These are phyloP conservation scores for Caracal caracal DNA, from an alignment of 2,113 vertebrate species.

Conservation along the genomic window DNA sequence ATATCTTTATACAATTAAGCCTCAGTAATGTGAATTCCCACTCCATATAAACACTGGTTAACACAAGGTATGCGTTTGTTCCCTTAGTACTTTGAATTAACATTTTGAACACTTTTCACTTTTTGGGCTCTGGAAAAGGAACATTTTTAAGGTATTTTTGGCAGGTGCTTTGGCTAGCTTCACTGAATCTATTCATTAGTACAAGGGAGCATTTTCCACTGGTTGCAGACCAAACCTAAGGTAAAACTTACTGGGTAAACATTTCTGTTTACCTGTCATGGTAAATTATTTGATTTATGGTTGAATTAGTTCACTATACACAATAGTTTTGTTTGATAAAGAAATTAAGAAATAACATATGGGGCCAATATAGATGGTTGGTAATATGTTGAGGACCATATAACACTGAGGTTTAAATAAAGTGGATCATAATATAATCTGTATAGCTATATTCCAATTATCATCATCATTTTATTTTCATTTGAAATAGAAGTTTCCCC, in stretches of 20 bases:
- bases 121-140: conserved; percentile 50
- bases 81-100: conserved; percentile 43
- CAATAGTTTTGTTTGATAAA: conserved; percentile 4
- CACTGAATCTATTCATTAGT: conserved; percentile 71
- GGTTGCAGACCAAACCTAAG: background rate
- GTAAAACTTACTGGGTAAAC: conserved; percentile 49
- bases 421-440: conserved; percentile 6
- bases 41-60: conserved; percentile 43
- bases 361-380: background rate
- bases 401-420: background rate
- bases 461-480: background rate
- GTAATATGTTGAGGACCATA: background rate
- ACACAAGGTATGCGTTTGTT: conserved; percentile 62
- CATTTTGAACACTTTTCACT: conserved; percentile 57
- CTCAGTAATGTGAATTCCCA: conserved; percentile 50
- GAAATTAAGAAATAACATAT: background rate
- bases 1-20: conserved; percentile 38
- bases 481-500: background rate
- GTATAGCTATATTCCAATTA: background rate
- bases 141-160: conserved; percentile 68
- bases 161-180: conserved; percentile 68
- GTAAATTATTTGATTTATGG: conserved; percentile 49
- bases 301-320: background rate
- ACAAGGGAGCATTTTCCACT: conserved; percentile 60
- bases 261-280: conserved; percentile 60